phyloP scores from a whole-genome alignment of 2,888 invertebrate genomes.

The Pegoplata infirma region DNA sequence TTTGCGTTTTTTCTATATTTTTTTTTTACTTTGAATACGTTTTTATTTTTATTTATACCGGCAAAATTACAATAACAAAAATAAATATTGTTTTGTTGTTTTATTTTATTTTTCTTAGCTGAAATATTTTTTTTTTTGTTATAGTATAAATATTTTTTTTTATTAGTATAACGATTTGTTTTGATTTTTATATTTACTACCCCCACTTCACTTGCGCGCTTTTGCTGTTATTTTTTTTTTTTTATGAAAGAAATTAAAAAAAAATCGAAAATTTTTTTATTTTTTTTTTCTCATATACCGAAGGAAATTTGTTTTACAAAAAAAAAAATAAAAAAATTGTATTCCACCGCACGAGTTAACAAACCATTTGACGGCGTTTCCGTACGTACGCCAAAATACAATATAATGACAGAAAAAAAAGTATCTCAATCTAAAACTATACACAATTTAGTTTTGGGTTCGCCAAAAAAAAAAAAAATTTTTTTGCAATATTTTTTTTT shows the following conservation, averaged over 20 bases:
- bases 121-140: slow-evolving; percentile 10
- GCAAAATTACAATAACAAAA: slow-evolving; percentile 55
- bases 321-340: slow-evolving; percentile 4
- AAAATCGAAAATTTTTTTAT: not conserved
- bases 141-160: not conserved
- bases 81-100: slow-evolving; percentile 47
- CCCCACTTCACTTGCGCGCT: slow-evolving; percentile 40
- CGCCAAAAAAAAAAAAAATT: not conserved
- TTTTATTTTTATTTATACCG: slow-evolving; percentile 58
- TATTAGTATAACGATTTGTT: slow-evolving; percentile 55
- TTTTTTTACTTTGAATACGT: slow-evolving; percentile 13
- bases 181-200: slow-evolving; percentile 36
- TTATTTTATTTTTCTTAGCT: slow-evolving; percentile 11
- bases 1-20: slow-evolving; percentile 11
- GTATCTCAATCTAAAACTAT: slow-evolving; percentile 66
- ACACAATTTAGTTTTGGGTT: slow-evolving; percentile 52
- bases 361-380: slow-evolving; percentile 24
- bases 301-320: not conserved
- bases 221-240: slow-evolving; percentile 47
- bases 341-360: slow-evolving; percentile 48
- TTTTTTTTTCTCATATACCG: not conserved
- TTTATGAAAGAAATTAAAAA: slow-evolving; percentile 7
- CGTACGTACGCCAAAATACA: slow-evolving; percentile 48
- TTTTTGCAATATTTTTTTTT: slow-evolving; percentile 47
- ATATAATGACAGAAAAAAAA: slow-evolving; percentile 42